Evolutionary conservation across 2,888 invertebrate species (phyloP), one percentile per base, ranked within the genome.

Genomic region (Chalcosyrphus nemorum): DNA sequence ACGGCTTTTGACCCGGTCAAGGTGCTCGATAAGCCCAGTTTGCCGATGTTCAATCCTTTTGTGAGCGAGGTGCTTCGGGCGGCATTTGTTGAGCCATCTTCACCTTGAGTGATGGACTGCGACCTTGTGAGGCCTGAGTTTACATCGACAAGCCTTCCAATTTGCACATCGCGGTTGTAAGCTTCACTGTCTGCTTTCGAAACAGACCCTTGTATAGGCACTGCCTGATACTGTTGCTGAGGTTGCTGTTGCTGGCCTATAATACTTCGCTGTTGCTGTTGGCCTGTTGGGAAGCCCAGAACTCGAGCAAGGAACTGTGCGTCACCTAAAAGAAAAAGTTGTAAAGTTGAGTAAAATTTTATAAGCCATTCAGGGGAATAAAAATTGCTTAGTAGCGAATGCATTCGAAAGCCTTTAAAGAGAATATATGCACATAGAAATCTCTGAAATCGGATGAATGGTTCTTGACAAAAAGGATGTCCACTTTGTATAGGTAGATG

Each of bases 21-120:
- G 0, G 91, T 91, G 54, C 89, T 89, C 47, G 90, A 90, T 2
- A 91, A 47, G 27, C 89, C 89, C n/a, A 91, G 80, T 2, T 89
- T 87, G 0, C 90, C 91, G 2, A 91, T 3, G 5, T 89, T 89
- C 0, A 90, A 21, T 0, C 88, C 91, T 0, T 88, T 87, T 0
- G 88, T 88, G 7, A 87, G 81, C 1, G 91, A 88, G 63, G 89
- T 88, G n/a, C 88, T 90, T 1, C 87, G 87, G 1, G 88, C 84
- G 1, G 89, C 87, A 19, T 87, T 86, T 0, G 88, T 88, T 5
- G 85, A 89, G 3, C 89, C 89, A 86, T 90, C 88, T 1, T 87
- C 82, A 3, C 61, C 65, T 2, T 86, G 81, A 11, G 90, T 90
- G 0, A 89, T 87, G 0, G 89, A 89, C 2, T 89, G 87, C 0